Evolutionary conservation across 2,797 vertebrate species (phyloP).

Genomic region (Enteromius fasciolatus): DNA sequence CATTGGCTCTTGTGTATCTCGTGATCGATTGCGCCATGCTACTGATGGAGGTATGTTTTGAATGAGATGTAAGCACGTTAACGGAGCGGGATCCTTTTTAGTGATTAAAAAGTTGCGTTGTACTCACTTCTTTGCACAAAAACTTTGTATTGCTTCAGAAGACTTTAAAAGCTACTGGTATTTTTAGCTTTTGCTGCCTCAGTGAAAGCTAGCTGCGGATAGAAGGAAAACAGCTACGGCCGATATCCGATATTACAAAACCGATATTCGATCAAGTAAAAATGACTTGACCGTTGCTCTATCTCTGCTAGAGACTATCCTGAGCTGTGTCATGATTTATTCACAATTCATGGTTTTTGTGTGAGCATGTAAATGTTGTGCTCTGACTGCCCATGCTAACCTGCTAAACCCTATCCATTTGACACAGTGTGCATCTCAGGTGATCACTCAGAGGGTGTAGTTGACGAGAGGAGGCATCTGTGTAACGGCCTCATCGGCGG

Average conservation of each 20-base stretch:
- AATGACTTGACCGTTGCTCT: background rate
- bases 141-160: too few relatives aligned
- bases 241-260: background rate
- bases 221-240: background rate
- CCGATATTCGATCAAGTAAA: background rate
- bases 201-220: background rate
- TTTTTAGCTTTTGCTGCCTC: background rate
- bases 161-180: background rate
- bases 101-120: too few relatives aligned
- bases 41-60: too few relatives aligned
- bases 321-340: background rate
- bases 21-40: too few relatives aligned
- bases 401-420: background rate
- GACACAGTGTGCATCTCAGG: slow-evolving; percentile 55
- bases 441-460: slow-evolving; percentile 72
- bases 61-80: too few relatives aligned
- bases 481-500: slow-evolving; percentile 76
- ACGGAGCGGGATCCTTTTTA: too few relatives aligned
- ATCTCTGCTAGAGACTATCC: background rate
- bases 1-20: too few relatives aligned
- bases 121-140: too few relatives aligned
- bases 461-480: slow-evolving; percentile 65
- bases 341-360: background rate
- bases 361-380: background rate
- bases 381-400: background rate